Evolutionary conservation across 1,140 invertebrate genomes (phyloP).

Genomic region (Drosophila repletoides): DNA sequence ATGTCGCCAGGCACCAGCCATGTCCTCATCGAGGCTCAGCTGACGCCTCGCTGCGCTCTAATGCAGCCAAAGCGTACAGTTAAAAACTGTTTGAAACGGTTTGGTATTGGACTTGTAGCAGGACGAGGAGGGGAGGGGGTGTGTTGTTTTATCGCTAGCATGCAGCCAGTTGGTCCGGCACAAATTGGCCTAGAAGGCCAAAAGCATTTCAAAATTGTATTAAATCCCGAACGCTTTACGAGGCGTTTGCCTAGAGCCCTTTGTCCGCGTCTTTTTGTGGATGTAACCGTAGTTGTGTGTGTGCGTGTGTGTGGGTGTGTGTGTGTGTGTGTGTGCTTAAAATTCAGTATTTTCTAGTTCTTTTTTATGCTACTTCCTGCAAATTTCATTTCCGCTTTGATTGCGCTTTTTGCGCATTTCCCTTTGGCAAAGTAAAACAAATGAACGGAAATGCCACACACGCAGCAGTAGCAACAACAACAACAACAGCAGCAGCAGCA

Average conservation of each 20-base stretch:
- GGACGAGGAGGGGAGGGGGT: neutral
- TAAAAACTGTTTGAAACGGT: conserved; percentile 25
- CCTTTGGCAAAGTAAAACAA: conserved; percentile 74
- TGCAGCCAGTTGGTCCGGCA: conserved; percentile 50
- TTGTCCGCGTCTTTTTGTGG: conserved; percentile 31
- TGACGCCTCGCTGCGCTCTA: conserved; percentile 50
- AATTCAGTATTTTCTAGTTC: conserved; percentile 40
- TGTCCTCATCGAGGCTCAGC: conserved; percentile 3
- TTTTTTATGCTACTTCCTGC: conserved; percentile 61
- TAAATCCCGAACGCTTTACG: conserved; percentile 49
- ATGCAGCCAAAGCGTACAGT: conserved; percentile 47
- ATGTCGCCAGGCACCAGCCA: conserved; percentile 9
- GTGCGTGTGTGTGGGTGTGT: neutral
- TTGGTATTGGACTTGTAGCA: conserved; percentile 13
- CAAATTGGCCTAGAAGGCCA: conserved; percentile 69
- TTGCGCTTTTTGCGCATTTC: conserved; percentile 76
- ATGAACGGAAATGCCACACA: conserved; percentile 80
- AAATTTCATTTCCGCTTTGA: conserved; percentile 81
- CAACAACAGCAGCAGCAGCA: conserved; percentile 46
- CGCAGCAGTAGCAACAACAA: conserved; percentile 45
- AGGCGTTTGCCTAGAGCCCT: conserved; percentile 13
- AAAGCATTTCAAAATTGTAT: conserved; percentile 71
- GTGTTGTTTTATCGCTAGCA: conserved; percentile 53
- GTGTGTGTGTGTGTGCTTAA: conserved; percentile 36
- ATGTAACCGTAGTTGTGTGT: conserved; percentile 8